Percentiles rank a stretch among this genome's conserved stretches.
Evolutionary conservation across 1,140 invertebrate species (phyloP).

Genomic region (Papilio xuthus): DNA sequence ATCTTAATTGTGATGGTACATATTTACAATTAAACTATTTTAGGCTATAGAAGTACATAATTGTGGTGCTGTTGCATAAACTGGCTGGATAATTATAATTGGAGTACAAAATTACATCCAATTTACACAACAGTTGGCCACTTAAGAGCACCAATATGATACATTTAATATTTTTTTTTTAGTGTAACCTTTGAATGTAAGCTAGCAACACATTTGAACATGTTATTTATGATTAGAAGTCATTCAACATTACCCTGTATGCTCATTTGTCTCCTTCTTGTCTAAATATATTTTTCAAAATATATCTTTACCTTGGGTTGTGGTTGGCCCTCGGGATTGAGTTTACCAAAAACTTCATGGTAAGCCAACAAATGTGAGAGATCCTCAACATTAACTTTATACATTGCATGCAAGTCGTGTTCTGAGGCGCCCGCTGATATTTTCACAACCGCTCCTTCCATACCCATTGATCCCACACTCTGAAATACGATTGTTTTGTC

Average conservation of each 20-base stretch:
- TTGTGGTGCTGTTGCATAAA: neutral
- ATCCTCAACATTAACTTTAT: constrained; percentile 92
- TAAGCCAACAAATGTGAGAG: constrained; percentile 91
- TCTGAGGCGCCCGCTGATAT: constrained; percentile 86
- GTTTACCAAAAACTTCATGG: constrained; percentile 93
- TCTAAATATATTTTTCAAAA: constrained; percentile 34
- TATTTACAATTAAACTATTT: too few relatives aligned
- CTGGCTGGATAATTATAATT: too few relatives aligned
- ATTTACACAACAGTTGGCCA: too few relatives aligned
- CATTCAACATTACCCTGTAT: neutral
- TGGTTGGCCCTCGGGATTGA: constrained; percentile 83
- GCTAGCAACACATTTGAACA: neutral
- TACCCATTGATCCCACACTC: constrained; percentile 82
- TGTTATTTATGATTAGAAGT: neutral
- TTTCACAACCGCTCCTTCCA: constrained; percentile 89
- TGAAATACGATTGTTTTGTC: constrained; percentile 46
- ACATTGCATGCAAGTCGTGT: constrained; percentile 89
- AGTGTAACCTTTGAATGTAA: neutral
- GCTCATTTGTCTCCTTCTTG: constrained; percentile 10
- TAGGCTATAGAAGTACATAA: neutral
- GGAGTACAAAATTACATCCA: too few relatives aligned
- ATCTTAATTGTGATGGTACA: too few relatives aligned
- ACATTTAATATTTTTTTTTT: neutral
- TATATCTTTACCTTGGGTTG: constrained; percentile 62
- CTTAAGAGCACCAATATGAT: too few relatives aligned